Base-by-base conservation (phyloP, 2,888 invertebrate genomes). In the Glaucopsyche alexis region DNA sequence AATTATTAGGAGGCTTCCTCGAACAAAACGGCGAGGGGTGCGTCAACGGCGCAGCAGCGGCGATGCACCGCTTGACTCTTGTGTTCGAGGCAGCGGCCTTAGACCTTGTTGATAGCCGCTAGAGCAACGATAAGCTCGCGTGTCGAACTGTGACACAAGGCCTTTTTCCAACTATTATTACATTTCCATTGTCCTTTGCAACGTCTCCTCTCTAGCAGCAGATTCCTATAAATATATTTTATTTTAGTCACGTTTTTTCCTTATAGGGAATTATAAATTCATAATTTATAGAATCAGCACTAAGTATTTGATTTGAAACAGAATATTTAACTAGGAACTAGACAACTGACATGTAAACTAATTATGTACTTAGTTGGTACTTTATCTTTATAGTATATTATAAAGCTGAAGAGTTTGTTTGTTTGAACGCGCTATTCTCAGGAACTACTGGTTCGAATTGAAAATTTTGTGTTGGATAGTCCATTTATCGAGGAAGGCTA, bases 151-250 rank as follows among this genome's bases (percentile, higher is more conserved):
- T 2, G 29, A 7, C 29, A 38, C 60, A 60, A 60, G 60, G 60
- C 60, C 29, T 13, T 60, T 38, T 60, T 7, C 14, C 13, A 29
- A 60, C 60, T 60, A 60, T 60, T 60, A 60, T 60, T 60, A 38
- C 13, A 60, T 60, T 60, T 29, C 60, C 60, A 60, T 29, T 60
- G 60, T 60, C 60, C 60, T 60, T 60, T 60, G 60, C 29, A 60
- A 29, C 60, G 29, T 60, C 60, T 38, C 29, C 29, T 60, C 29
- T 60, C 29, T 60, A 13, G 1, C 47, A 50, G 19, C 60, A 13
- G 60, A 60, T 60, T 11, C 13, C 29, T 60, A 60, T 60, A 3
- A 29, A 60, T 38, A 9, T 38, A 29, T 60, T 60, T 50, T 38
- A 29, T 60, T 60, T 50, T 38, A 60, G 29, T 60, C 13, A 55